phyloP scores from a whole-genome alignment of 2,113 vertebrate genomes.

The Tragulus kanchil region DNA sequence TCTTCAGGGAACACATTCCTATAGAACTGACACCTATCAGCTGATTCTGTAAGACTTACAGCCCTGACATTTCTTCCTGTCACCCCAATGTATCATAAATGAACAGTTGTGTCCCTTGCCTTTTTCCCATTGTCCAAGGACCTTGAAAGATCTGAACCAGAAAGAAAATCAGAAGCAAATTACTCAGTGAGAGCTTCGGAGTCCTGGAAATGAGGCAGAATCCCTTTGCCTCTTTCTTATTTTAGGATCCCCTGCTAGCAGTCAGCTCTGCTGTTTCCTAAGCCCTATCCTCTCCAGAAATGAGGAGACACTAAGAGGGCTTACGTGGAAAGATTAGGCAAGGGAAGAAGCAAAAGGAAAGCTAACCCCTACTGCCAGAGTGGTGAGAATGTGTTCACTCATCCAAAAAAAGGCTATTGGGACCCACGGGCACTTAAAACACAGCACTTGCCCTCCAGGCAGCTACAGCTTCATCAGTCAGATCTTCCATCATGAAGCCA shows the following conservation, averaged over 20 bases:
- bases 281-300: neutral
- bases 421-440: neutral
- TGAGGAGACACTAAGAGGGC: neutral
- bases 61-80: neutral
- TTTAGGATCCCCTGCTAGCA: neutral
- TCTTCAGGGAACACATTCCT: neutral
- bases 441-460: neutral
- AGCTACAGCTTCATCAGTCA: constrained; percentile 21
- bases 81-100: neutral
- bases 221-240: neutral
- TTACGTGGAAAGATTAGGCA: neutral
- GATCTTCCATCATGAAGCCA: neutral
- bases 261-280: neutral
- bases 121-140: neutral
- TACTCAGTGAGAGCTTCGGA: neutral
- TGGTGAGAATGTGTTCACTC: neutral
- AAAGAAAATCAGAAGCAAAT: constrained; percentile 57
- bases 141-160: neutral
- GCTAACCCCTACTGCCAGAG: neutral
- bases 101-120: neutral
- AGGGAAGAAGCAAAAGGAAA: neutral
- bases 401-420: neutral
- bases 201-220: constrained; percentile 21
- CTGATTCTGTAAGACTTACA: neutral
- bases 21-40: neutral